phyloP scores from a whole-genome alignment of 37 sponge, comb jelly and placozoan genomes.

The Cliona cf. orientalis region DNA sequence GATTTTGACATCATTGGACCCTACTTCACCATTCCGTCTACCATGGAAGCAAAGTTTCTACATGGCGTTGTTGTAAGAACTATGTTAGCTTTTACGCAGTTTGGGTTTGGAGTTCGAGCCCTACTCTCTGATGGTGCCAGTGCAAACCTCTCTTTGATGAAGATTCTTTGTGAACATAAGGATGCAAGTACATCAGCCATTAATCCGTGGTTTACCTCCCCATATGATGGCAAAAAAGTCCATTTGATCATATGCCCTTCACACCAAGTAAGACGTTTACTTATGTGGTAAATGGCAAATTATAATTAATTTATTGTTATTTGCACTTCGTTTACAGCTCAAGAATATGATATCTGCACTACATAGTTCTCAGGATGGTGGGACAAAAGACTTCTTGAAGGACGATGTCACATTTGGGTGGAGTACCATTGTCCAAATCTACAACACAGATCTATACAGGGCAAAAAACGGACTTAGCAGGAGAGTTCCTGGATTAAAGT shows the following conservation, averaged over 20 bases:
- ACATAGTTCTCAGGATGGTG: slow-evolving; percentile 2
- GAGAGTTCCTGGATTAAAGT: slow-evolving; percentile 20
- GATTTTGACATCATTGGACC: slow-evolving; percentile 40
- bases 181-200: background rate
- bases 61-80: slow-evolving; percentile 3
- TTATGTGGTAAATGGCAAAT: no score
- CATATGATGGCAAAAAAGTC: slow-evolving; percentile 11
- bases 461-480: slow-evolving; percentile 10
- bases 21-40: slow-evolving; percentile 30
- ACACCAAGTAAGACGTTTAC: slow-evolving; percentile 22
- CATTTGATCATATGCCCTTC: slow-evolving; percentile 28
- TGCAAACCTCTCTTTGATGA: slow-evolving; percentile 9
- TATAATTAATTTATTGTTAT: no score
- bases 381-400: slow-evolving; percentile 5
- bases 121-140: slow-evolving; percentile 43
- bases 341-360: slow-evolving; percentile 39
- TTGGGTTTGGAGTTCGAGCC: slow-evolving; percentile 24
- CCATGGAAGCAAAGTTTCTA: slow-evolving; percentile 23
- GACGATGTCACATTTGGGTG: slow-evolving; percentile 24
- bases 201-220: slow-evolving; percentile 23
- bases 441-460: background rate
- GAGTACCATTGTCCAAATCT: slow-evolving; percentile 4
- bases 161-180: background rate
- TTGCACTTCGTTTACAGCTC: background rate
- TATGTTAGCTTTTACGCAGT: slow-evolving; percentile 17